A percentile compares a stretch with the other conserved stretches of the same genome.
phyloP scores from a whole-genome alignment of 2,888 invertebrate genomes.

The Petrolisthes manimaculis region DNA sequence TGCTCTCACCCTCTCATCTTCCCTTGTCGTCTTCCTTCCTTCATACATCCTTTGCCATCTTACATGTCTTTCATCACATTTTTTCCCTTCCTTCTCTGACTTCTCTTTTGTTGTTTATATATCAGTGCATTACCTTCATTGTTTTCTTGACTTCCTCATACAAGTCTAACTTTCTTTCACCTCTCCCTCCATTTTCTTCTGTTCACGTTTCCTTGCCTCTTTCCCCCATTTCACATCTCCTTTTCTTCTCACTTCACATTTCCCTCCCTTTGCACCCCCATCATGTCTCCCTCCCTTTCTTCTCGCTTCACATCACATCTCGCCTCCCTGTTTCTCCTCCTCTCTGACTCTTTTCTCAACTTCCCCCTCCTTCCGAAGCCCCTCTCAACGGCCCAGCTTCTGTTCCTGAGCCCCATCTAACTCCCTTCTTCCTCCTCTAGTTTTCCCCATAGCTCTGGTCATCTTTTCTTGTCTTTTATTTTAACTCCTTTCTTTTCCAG shows the following conservation, averaged over 20 bases:
- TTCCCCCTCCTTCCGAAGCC: no score
- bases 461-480: no score
- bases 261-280: neutral
- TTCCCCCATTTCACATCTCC: neutral
- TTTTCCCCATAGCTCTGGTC: no score
- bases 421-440: no score
- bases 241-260: neutral
- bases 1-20: neutral
- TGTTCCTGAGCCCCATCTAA: no score
- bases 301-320: no score
- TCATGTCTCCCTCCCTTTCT: neutral
- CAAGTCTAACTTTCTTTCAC: neutral
- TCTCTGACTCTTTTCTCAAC: no score
- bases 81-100: neutral
- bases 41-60: neutral
- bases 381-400: no score
- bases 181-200: neutral
- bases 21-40: neutral
- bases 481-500: neutral
- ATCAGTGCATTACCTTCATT: no score
- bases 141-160: no score
- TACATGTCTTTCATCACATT: neutral
- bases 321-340: no score
- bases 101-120: neutral
- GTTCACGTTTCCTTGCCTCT: neutral